A percentile compares a stretch with the other conserved stretches of the same genome.
Evolutionary conservation across 1,140 invertebrate genomes (phyloP).

Genomic region (Sitophilus oryzae): DNA sequence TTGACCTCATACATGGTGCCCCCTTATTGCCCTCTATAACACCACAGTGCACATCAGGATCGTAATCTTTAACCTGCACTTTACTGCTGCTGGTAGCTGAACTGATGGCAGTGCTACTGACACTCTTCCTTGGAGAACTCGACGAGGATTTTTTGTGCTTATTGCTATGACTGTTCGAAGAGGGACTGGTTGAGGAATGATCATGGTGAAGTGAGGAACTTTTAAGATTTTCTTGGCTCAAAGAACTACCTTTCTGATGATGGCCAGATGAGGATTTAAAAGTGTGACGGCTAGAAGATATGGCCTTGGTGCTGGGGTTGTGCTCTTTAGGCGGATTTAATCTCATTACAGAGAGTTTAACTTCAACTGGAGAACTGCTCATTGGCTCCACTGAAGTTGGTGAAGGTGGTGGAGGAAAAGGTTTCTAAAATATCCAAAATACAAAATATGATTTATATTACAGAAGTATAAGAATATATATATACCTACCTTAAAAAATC

Average conservation of each 20-base stretch:
- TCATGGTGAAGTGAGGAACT: conserved; percentile 1
- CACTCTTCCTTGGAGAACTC: conserved; percentile 10
- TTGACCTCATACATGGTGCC: conserved; percentile 33
- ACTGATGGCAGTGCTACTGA: conserved; percentile 18
- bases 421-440: conserved; percentile 19
- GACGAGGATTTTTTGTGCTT: conserved; percentile 10
- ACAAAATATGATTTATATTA: not conserved
- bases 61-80: conserved; percentile 27
- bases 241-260: not conserved
- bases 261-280: not conserved
- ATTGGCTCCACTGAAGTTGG: conserved; percentile 3
- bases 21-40: conserved; percentile 33
- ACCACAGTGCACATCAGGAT: conserved; percentile 37
- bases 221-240: not conserved
- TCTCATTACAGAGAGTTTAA: conserved; percentile 21
- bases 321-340: conserved; percentile 20
- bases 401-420: conserved; percentile 18
- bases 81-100: conserved; percentile 24
- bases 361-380: too few relatives aligned
- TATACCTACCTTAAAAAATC: conserved; percentile 1
- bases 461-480: not conserved
- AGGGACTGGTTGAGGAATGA: not conserved
- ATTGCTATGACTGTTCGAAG: conserved; percentile 15
- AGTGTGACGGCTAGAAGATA: not conserved
- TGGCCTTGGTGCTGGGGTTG: not conserved